Percentiles rank a stretch among this genome's conserved stretches.
Evolutionary conservation across 2,113 vertebrate species (phyloP).

Genomic region (Colius striatus): DNA sequence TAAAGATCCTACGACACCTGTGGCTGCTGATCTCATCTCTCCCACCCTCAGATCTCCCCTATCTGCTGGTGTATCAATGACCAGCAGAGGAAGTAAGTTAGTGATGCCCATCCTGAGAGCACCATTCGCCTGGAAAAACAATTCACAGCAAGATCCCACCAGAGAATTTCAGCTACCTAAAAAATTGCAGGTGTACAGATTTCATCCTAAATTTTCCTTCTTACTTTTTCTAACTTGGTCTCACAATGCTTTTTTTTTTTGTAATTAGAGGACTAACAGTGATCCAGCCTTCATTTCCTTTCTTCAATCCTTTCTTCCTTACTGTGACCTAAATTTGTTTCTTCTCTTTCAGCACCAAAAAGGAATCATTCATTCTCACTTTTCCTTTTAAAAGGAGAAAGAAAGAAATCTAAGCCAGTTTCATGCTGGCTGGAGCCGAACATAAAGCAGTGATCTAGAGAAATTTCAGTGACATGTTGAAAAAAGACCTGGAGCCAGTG

Average conservation of each 20-base stretch:
- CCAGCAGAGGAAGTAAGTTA: neutral
- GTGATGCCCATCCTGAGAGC: neutral
- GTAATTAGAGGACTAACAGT: neutral
- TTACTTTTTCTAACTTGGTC: neutral
- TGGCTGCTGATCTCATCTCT: neutral
- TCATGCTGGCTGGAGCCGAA: neutral
- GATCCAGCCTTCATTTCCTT: neutral
- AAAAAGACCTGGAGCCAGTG: constrained; percentile 15
- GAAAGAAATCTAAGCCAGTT: constrained; percentile 24
- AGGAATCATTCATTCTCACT: neutral
- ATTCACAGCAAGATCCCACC: neutral
- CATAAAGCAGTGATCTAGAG: constrained; percentile 1
- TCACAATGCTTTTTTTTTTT: neutral
- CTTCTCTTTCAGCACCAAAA: neutral
- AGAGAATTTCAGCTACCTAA: neutral
- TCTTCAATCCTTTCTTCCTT: constrained; percentile 6
- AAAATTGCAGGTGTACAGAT: neutral
- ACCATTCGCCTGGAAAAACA: neutral
- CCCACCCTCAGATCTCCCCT: neutral
- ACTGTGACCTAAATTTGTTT: neutral
- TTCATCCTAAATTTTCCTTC: neutral
- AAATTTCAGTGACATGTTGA: constrained; percentile 15
- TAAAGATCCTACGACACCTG: neutral
- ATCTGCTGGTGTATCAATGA: fast-evolving
- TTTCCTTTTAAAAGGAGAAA: neutral